Conservation (phyloP, 1,140 invertebrate genomes). For the Caerostris extrusa region DNA sequence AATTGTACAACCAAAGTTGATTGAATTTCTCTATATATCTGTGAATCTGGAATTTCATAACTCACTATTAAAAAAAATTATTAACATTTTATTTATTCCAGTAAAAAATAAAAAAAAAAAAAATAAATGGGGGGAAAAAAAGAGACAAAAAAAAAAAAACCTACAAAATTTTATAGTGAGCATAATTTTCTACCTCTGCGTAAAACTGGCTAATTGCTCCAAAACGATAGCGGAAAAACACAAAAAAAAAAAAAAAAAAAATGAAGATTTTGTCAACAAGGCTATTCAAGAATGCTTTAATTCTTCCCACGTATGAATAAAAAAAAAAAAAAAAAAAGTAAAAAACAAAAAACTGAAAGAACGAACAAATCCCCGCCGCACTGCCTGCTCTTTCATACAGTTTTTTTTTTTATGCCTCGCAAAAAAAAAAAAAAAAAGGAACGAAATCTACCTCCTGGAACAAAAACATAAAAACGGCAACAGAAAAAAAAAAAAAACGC, state of each 20-base stretch:
- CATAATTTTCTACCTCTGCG: neutral
- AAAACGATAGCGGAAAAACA: neutral
- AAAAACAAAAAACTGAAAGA: neutral
- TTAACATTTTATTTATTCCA: neutral
- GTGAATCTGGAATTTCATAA: too few species aligned
- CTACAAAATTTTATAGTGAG: too few species aligned
- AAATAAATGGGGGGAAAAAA: neutral
- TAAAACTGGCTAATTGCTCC: neutral
- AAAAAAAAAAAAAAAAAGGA: neutral
- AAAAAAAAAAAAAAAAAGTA: neutral
- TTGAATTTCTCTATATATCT: too few species aligned
- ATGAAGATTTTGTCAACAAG: constrained; percentile 57
- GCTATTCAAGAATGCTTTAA: constrained; percentile 38
- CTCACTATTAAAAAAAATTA: too few species aligned
- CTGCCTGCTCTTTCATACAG: neutral
- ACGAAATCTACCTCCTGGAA: neutral
- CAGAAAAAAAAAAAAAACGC: neutral
- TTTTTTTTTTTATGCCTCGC: neutral
- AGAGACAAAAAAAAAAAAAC: neutral
- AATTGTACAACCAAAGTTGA: too few species aligned
- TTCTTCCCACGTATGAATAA: constrained; percentile 6
- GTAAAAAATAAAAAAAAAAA: neutral
- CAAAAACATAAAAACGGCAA: neutral
- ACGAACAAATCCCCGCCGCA: neutral
- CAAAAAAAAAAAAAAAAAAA: neutral